Evolutionary conservation across 2,888 invertebrate genomes (phyloP), one percentile per base, ranked within the genome.

Genomic region (Lomographa bimaculata): DNA sequence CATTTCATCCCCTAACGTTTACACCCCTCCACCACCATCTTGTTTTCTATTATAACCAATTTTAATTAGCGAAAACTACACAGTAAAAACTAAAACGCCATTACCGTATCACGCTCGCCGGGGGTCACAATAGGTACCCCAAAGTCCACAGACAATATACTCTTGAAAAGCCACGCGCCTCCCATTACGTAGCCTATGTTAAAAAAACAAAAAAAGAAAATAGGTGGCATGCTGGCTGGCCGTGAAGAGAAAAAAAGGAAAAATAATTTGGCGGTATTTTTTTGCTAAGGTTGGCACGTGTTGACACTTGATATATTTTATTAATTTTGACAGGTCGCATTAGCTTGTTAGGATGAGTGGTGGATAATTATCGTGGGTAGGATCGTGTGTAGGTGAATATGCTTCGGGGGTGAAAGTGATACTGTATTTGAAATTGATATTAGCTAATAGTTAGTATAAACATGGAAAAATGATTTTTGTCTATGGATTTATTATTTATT

Each of bases 271-370:
- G n/a, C n/a, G n/a, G n/a, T n/a, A n/a, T n/a, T n/a, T n/a, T n/a
- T n/a, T n/a, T n/a, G n/a, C n/a, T n/a, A 32, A 27, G 26, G 30
- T 26, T 19, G 42, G 18, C 83, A 79, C 83, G 81, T 64, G 83
- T 58, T 71, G 73, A 71, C 76, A 82, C 83, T 81, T 66, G 79
- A 82, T 82, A 81, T 56, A 79, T 67, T 82, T 80, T 75, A 81
- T 81, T 82, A 81, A 79, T 79, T 74, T 57, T 67, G 76, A 73
- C 73, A 72, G 68, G 53, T 67, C 65, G 35, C 66, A 78, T 79
- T 79, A 74, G 71, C 73, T 80, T 70, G 74, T 79, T 81, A 77
- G 60, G 39, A 38, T 56, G 49, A 47, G 38, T 43, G 43, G 41
- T 16, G 46, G 44, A 29, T 66, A 64, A 69, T 66, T 71, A 59